Evolutionary conservation across 2,113 vertebrate species (phyloP), one percentile per base, ranked within the genome.

Genomic region (Hippocampus barbouri): DNA sequence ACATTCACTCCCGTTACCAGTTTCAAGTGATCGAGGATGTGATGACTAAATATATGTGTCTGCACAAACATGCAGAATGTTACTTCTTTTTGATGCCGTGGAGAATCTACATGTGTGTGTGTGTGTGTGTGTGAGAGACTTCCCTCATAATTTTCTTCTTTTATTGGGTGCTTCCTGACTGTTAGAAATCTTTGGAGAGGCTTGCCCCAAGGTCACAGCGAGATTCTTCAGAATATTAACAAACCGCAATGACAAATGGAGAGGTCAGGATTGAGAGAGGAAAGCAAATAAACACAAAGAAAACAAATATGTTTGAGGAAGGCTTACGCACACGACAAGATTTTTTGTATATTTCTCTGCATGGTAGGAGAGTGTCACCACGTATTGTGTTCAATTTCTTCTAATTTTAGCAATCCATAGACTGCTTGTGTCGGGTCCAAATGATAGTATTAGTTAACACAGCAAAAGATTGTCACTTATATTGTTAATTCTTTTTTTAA

Each of bases 171-270:
- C 76, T 81, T 79, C 69, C 73, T 78, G 56, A 14, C 25, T 25
- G 78, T 81, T 73, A 82, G 79, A 86, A 71, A 75, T 84, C 38
- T 79, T 82, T 86, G 74, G 71, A 73, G 74, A 73, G 68, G 73
- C 64, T 62, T 41, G 66, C 70, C 85, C 66, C 4, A 20, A 70
- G 80, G 81, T 86, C 83, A 84, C 65, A 78, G 83, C 77, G 2
- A 70, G 71, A 59, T 63, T 79, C 74, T 47, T 72, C 66, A 47
- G 85, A 86, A 87, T 88, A 82, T 80, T 80, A 86, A 86, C 70
- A 77, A 66, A 70, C 23, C 56, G 5, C 56, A 59, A 59, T 59
- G 57, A 68, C 21, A 70, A 25, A 63, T 38, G 59, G 16, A 61
- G 25, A 56, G 59, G 68, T 81, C 34, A 69, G 70, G 77, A 59